phyloP scores from a whole-genome alignment of 2,113 vertebrate genomes.

The Pangasianodon hypophthalmus region DNA sequence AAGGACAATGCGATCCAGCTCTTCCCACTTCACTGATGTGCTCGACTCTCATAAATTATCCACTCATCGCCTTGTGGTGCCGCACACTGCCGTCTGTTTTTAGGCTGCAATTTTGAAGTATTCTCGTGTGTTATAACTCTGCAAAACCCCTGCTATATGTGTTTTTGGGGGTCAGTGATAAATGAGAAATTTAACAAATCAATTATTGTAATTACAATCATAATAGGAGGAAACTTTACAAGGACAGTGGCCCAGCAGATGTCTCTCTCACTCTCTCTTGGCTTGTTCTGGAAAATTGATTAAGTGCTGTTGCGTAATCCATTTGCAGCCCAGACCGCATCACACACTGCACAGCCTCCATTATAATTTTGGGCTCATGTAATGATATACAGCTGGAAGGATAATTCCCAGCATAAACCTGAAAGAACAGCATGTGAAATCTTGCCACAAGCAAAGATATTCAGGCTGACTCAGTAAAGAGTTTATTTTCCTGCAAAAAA shows the following conservation, averaged over 20 bases:
- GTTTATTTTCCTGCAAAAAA: background rate
- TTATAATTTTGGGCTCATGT: constrained; percentile 38
- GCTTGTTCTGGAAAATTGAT: constrained; percentile 61
- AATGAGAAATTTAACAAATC: constrained; percentile 61
- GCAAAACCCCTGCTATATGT: constrained; percentile 48
- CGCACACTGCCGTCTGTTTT: constrained; percentile 50
- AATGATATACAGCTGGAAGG: constrained; percentile 41
- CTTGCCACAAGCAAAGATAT: constrained; percentile 3
- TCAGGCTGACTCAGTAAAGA: constrained; percentile 3
- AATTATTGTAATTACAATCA: constrained; percentile 64
- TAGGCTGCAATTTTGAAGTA: constrained; percentile 55
- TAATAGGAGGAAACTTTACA: constrained; percentile 53
- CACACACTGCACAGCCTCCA: constrained; percentile 56
- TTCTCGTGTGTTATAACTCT: constrained; percentile 37
- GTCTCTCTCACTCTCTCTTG: constrained; percentile 15
- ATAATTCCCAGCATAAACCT: constrained; percentile 20
- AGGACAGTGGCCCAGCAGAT: constrained; percentile 53
- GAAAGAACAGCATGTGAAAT: background rate
- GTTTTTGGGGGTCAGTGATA: constrained; percentile 51
- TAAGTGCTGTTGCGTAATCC: constrained; percentile 69
- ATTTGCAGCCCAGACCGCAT: constrained; percentile 62
- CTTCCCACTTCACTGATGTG: constrained; percentile 56
- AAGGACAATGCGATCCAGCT: constrained; percentile 60
- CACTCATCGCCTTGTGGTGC: constrained; percentile 55
- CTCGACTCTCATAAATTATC: constrained; percentile 64